Evolutionary conservation across 2,113 vertebrate genomes (phyloP), one percentile per base, ranked within the genome.

Genomic region (Oryzias celebensis): DNA sequence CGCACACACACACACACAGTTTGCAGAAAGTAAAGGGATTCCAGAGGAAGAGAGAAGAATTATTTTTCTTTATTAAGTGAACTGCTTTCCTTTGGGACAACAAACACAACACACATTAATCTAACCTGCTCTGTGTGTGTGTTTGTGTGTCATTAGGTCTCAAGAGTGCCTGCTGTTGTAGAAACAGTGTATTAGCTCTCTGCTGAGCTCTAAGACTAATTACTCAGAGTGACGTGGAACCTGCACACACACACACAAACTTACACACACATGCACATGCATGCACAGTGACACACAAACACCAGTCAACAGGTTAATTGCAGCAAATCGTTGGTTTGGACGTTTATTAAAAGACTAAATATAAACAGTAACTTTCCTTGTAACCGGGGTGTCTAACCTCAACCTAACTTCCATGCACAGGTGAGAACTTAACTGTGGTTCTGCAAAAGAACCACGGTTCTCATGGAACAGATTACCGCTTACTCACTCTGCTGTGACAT

Each of bases 31-130:
- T 51, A 53, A 65, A 43, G 70, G 49, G 45, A 55, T 59, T 63
- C 52, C 44, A 55, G 68, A 58, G 68, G 62, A 85, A 94, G 83
- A 85, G 80, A 89, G 92, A 82, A 88, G 91, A 96, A 96, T 97
- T 98, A 95, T 97, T 96, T 98, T 98, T 98, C 95, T 96, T 96
- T 96, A 96, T 98, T 96, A 98, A 96, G 93, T 91, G 91, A 93
- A 92, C 86, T 82, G 86, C 93, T 95, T 94, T 94, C 93, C 90
- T 80, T 20, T 81, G 91, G 94, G 94, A 95, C 91, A 74, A 84
- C 91, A 93, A 94, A 92, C 93, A 95, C 88, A 96, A 92, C 94
- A 94, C 95, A 96, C 96, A 97, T 97, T 97, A 97, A 98, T 98
- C 96, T 87, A 79, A 79, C 20, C 64, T 73, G 81, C 76, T 53